Base-by-base conservation (phyloP, 2,888 invertebrate genomes). In the Falcaria lacertinaria region DNA sequence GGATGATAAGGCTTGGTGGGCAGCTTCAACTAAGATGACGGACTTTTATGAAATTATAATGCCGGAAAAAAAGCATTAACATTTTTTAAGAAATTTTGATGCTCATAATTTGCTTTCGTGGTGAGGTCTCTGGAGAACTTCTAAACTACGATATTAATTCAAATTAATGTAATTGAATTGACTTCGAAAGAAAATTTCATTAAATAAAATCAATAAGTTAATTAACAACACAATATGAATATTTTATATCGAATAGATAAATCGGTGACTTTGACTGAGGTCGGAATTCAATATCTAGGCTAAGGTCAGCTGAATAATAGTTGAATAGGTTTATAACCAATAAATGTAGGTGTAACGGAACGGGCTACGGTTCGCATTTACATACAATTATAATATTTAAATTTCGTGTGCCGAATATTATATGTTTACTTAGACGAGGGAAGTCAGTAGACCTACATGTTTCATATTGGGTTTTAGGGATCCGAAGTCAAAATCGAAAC, bases 261-360 rank as follows among this genome's bases (percentile, higher is more conserved):
- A 19, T 1, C 36, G 15, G 1, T 34, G 42, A 5, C 42, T 39
- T 43, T 43, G 45, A 43, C 28, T 34, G 44, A 57, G 62, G 57
- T 55, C 62, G 59, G 67, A 70, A 61, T 58, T 43, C 45, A 59
- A 65, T 60, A 73, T 60, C 54, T 73, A 52, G 74, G 74, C 68
- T 63, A 74, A 74, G 74, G 74, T 49, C 44, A 41, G 43, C 45
- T 45, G 39, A 28, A 44, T 49, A 46, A 45, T 42, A 50, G 39
- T 33, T 33, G 34, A 43, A 14, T 14, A 15, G 39, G 17, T 19
- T 38, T 35, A 33, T 42, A 22, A 33, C 42, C 34, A 32, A 39
- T 38, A 45, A 39, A 35, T 41, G 39, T 22, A 25, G 39, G 41
- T 40, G 22, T 36, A 37, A 14, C 17, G 19, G 5, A 22, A 2